Percentiles rank a stretch among this genome's conserved stretches.
These are phyloP conservation scores for Criorhina ranunculi DNA, from an alignment of 2,888 invertebrate species.

Conservation along the genomic window DNA sequence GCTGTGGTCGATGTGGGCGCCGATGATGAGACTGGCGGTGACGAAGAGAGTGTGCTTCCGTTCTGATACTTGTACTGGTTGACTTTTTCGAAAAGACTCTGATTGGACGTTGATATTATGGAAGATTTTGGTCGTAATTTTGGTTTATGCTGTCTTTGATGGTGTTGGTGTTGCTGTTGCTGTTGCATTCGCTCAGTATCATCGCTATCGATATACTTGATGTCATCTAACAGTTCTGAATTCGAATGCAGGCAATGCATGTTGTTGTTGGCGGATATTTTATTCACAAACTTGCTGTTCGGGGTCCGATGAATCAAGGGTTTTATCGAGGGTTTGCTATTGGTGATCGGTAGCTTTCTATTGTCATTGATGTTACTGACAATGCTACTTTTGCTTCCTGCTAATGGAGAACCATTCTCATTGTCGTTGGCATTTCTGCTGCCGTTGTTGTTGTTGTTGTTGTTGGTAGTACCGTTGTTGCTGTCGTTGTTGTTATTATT, in stretches of 20 bases:
- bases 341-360: conserved; percentile 58
- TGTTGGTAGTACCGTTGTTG: conserved; percentile 47
- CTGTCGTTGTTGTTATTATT: conserved; percentile 51
- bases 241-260: conserved; percentile 74
- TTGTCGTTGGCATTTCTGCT: conserved; percentile 68
- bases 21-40: conserved; percentile 66
- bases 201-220: conserved; percentile 78
- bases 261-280: conserved; percentile 73
- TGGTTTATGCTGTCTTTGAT: conserved; percentile 75
- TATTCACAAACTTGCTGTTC: conserved; percentile 61
- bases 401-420: conserved; percentile 59
- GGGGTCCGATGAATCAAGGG: conserved; percentile 77
- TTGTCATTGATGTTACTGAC: conserved; percentile 78
- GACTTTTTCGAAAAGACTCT: conserved; percentile 79
- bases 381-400: conserved; percentile 65
- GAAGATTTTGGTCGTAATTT: conserved; percentile 77
- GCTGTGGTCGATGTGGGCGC: conserved; percentile 64
- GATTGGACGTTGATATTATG: conserved; percentile 77
- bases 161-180: conserved; percentile 63
- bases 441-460: conserved; percentile 39
- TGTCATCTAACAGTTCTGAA: conserved; percentile 76
- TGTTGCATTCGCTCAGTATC: conserved; percentile 76
- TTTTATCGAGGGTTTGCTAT: conserved; percentile 64
- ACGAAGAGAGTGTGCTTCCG: conserved; percentile 66
- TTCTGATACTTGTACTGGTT: conserved; percentile 82